Percentiles rank a stretch among this genome's conserved stretches.
These are phyloP conservation scores for Propithecus perrieri DNA, from an alignment of 2,797 vertebrate genomes.

Conservation along the genomic window DNA sequence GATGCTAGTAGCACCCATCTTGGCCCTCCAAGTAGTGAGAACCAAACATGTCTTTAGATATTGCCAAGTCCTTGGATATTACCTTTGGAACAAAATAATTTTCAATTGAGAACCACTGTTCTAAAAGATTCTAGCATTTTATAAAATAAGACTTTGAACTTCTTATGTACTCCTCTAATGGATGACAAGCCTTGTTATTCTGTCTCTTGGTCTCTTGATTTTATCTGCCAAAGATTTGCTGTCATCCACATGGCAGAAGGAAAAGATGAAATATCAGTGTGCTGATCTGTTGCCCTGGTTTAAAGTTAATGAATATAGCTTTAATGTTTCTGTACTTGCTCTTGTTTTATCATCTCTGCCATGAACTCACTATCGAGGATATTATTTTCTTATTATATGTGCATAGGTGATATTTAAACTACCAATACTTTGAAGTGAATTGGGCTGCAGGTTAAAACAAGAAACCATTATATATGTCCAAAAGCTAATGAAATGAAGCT, in stretches of 20 bases:
- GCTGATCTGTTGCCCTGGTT: not conserved
- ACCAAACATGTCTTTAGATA: not conserved
- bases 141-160: not conserved
- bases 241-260: not conserved
- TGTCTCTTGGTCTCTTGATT: not conserved
- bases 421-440: not conserved
- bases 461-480: not conserved
- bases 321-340: not conserved
- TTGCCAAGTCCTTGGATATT: not conserved
- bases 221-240: not conserved
- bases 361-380: not conserved
- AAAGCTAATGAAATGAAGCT: constrained; percentile 3
- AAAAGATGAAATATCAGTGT: not conserved
- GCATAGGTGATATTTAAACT: not conserved
- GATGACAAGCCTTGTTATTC: not conserved
- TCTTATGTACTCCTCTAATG: not conserved
- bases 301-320: not conserved
- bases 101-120: not conserved
- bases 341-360: not conserved
- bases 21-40: not conserved
- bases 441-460: not conserved
- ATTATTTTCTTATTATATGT: not conserved
- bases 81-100: not conserved
- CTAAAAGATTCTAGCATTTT: not conserved
- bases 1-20: not conserved